Evolutionary conservation across 1,140 invertebrate species (phyloP), one percentile per base, ranked within the genome.

Genomic region (Holcopasites calliopsidis): DNA sequence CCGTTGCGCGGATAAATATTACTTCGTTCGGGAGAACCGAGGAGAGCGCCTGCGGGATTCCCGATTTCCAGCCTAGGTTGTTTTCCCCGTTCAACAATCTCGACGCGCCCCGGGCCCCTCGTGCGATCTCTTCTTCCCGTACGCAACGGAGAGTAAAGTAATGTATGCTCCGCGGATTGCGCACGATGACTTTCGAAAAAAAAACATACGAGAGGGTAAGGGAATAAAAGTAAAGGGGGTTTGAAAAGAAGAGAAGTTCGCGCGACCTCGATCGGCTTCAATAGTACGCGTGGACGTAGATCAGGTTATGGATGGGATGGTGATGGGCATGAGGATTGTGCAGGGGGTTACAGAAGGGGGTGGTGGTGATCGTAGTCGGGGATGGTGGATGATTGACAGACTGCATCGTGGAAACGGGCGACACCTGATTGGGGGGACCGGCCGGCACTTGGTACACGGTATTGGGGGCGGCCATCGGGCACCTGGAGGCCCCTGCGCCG

Each of bases 211-310:
- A 26, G 6, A 44, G 13, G 40, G 23, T 4, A 31, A 4, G 42
- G 21, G 26, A 21, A 47, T 40, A 42, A 26, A 42, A 23, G 21
- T 13, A 42, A 18, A 26, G 23, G 38, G n/a, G n/a, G n/a, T n/a
- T n/a, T n/a, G 35, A 35, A 38, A 47, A 50, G 38, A 42, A 69
- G 23, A 55, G 55, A 65, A 42, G 49, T 44, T n/a, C 54, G 42
- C n/a, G 40, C n/a, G 75, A 44, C 28, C 6, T 13, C 40, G 77
- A 40, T 65, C 57, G 68, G 49, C n/a, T 81, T 70, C 89, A 90
- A 78, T 91, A 92, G 65, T 92, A 92, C 82, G 91, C 88, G 85
- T 92, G 90, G 85, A 91, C 91, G 80, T 92, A 92, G 86, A 92
- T 90, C 80, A 92, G 88, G 82, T 88, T 92, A 78, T 91, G 91